A percentile compares a stretch with the other conserved stretches of the same genome.
phyloP scores from a whole-genome alignment of 2,888 invertebrate species.

The Nysson spinosus region DNA sequence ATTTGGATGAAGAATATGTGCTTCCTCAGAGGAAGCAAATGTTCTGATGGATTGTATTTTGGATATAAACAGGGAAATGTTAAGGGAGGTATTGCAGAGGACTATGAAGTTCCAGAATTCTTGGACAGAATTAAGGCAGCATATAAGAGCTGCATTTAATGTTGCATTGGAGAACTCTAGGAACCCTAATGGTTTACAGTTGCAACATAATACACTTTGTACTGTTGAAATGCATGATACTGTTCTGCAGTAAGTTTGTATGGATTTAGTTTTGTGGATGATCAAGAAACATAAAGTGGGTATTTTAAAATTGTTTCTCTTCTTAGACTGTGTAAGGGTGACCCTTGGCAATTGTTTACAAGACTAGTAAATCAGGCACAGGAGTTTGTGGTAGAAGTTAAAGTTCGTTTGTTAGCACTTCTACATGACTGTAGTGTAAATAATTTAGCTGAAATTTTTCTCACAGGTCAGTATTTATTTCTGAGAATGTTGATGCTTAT shows the following conservation, averaged over 20 bases:
- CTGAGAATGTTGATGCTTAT: neutral
- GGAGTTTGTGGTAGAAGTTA: conserved; percentile 83
- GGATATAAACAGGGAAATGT: conserved; percentile 57
- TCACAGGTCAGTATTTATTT: conserved; percentile 74
- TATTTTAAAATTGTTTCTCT: neutral
- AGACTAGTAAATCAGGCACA: conserved; percentile 82
- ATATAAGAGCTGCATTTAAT: conserved; percentile 77
- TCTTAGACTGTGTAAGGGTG: conserved; percentile 79
- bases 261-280: neutral
- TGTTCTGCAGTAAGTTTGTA: conserved; percentile 77
- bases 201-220: conserved; percentile 59
- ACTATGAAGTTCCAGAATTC: conserved; percentile 76
- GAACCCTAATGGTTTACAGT: conserved; percentile 50
- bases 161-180: conserved; percentile 69
- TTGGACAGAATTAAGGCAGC: conserved; percentile 78
- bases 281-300: neutral
- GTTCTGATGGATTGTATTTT: conserved; percentile 2
- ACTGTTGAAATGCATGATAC: conserved; percentile 73
- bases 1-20: neutral
- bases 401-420: conserved; percentile 80
- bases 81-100: conserved; percentile 75
- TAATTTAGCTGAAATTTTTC: conserved; percentile 79
- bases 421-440: conserved; percentile 79
- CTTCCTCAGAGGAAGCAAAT: too few species aligned
- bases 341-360: conserved; percentile 83